phyloP scores from a whole-genome alignment of 1,140 invertebrate genomes.

The Drosophila grimshawi region DNA sequence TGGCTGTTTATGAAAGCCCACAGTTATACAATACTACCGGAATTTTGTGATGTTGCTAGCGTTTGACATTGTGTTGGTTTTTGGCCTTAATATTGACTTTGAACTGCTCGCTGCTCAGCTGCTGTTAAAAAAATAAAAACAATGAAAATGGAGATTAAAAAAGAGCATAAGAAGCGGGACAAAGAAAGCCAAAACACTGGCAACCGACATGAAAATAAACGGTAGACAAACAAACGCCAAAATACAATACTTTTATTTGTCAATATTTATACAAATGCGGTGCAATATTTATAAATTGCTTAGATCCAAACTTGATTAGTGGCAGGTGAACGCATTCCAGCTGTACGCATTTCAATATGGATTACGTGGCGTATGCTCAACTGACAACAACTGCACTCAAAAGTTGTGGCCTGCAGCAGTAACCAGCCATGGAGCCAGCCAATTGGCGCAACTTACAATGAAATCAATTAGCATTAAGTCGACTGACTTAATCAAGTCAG shows the following conservation, averaged over 20 bases:
- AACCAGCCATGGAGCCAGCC: constrained; percentile 29
- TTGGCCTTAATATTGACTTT: constrained; percentile 32
- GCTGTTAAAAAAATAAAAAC: constrained; percentile 7
- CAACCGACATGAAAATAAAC: constrained; percentile 31
- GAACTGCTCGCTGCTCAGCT: constrained; percentile 14
- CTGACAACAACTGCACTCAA: constrained; percentile 31
- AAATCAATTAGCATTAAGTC: constrained; percentile 76
- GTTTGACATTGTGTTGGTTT: constrained; percentile 14
- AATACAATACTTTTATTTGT: constrained; percentile 50
- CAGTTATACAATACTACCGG: constrained; percentile 14
- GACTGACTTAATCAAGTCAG: constrained; percentile 71
- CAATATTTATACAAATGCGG: constrained; percentile 68
- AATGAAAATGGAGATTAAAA: neutral
- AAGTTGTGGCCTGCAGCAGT: constrained; percentile 37
- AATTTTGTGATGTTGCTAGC: neutral
- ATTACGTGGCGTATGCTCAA: constrained; percentile 43
- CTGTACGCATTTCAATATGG: constrained; percentile 5
- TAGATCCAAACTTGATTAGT: constrained; percentile 16
- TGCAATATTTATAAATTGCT: constrained; percentile 1
- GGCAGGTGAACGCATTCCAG: neutral
- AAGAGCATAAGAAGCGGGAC: neutral
- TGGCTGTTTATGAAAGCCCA: neutral
- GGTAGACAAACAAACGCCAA: constrained; percentile 12
- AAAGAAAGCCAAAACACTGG: constrained; percentile 23
- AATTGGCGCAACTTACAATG: constrained; percentile 71